Evolutionary conservation across 2,113 vertebrate species (phyloP).

Genomic region (Buteo buteo): DNA sequence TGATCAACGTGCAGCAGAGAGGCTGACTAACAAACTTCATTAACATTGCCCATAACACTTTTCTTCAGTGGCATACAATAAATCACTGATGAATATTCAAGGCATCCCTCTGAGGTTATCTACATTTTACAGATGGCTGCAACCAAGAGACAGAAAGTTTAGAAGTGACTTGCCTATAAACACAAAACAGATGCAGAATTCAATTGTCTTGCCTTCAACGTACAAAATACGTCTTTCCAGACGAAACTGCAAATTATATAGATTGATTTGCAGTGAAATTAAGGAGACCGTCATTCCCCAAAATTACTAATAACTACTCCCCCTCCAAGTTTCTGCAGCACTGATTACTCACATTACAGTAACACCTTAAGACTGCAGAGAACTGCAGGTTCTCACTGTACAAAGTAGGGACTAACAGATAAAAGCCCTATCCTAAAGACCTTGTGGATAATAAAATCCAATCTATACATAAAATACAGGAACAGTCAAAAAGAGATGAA

Average conservation of each 20-base stretch:
- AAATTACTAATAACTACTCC: neutral
- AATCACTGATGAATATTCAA: conserved; percentile 35
- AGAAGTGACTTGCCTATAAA: neutral
- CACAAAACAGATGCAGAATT: neutral
- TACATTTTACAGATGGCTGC: neutral
- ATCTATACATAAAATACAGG: neutral
- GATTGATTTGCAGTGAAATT: neutral
- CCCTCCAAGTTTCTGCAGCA: neutral
- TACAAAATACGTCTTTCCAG: neutral
- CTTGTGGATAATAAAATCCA: neutral
- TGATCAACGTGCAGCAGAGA: neutral
- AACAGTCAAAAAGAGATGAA: neutral
- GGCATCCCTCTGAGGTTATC: conserved; percentile 24
- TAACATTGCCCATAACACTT: conserved; percentile 10
- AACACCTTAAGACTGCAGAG: neutral
- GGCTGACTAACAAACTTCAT: conserved; percentile 7
- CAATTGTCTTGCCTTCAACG: neutral
- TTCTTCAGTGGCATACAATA: neutral
- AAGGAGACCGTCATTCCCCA: neutral
- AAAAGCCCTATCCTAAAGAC: neutral
- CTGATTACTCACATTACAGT: neutral
- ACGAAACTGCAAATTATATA: neutral
- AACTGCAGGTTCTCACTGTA: neutral
- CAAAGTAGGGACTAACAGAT: neutral
- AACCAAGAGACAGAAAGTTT: neutral